Evolutionary conservation across 1,140 invertebrate species (phyloP).

Genomic region (Microplitis mediator): DNA sequence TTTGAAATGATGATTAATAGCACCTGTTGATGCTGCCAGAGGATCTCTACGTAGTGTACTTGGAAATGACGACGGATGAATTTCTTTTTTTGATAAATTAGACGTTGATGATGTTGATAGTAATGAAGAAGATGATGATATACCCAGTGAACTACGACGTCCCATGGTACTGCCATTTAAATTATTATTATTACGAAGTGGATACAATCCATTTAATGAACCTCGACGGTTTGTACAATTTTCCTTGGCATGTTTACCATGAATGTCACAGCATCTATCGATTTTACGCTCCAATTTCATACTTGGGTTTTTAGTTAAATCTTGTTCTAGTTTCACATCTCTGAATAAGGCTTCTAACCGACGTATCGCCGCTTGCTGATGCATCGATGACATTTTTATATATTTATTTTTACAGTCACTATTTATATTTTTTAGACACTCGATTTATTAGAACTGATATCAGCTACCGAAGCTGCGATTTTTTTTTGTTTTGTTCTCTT

Average conservation of each 20-base stretch:
- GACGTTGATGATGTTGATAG: no score
- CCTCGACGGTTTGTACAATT: slow-evolving; percentile 63
- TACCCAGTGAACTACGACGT: slow-evolving; percentile 66
- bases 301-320: slow-evolving; percentile 47
- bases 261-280: slow-evolving; percentile 70
- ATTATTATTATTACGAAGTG: slow-evolving; percentile 40
- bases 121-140: slow-evolving; percentile 61
- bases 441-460: no score
- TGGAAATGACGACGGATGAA: slow-evolving; percentile 73
- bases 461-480: no score
- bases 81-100: slow-evolving; percentile 54
- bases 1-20: slow-evolving; percentile 48
- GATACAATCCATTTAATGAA: slow-evolving; percentile 54
- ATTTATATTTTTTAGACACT: no score
- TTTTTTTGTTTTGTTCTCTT: no score
- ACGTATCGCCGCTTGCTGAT: slow-evolving; percentile 70
- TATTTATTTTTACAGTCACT: background rate
- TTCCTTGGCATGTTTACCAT: slow-evolving; percentile 68
- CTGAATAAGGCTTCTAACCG: slow-evolving; percentile 75
- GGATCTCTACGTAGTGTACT: slow-evolving; percentile 68
- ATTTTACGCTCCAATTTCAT: slow-evolving; percentile 64
- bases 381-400: slow-evolving; percentile 60
- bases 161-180: slow-evolving; percentile 41
- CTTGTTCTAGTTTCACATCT: slow-evolving; percentile 67
- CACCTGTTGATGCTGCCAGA: slow-evolving; percentile 62